Percentiles rank a stretch among this genome's conserved stretches.
These are phyloP conservation scores for Desmodus rotundus DNA, from an alignment of 2,113 vertebrate genomes.

Conservation along the genomic window DNA sequence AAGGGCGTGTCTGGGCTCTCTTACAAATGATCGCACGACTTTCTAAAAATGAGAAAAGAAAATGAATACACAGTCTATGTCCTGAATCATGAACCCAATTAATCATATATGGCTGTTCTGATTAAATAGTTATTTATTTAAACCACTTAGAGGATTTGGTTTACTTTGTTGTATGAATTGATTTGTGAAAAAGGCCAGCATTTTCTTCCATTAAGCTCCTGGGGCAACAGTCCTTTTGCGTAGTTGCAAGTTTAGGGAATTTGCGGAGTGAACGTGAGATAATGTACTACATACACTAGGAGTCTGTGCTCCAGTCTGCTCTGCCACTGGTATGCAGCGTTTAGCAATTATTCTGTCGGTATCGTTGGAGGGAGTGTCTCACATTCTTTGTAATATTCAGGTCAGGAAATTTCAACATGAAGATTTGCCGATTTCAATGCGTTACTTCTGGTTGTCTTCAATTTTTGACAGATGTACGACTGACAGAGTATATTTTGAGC, in stretches of 20 bases:
- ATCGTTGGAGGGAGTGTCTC: not conserved
- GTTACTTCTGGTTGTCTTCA: slow-evolving; percentile 72
- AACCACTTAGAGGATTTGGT: not conserved
- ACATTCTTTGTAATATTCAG: slow-evolving; percentile 78
- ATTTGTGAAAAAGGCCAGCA: not conserved
- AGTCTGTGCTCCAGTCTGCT: not conserved
- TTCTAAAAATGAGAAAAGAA: not conserved
- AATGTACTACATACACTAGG: not conserved
- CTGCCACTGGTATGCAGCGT: not conserved
- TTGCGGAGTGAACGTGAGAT: not conserved
- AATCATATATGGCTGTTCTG: not conserved
- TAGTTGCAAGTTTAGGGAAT: not conserved
- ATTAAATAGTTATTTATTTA: slow-evolving; percentile 3
- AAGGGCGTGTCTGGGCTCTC: not conserved
- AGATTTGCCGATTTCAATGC: slow-evolving; percentile 75
- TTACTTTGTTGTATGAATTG: not conserved
- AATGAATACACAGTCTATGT: not conserved
- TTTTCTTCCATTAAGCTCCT: not conserved
- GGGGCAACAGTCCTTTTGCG: not conserved
- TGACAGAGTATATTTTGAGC: slow-evolving; percentile 67
- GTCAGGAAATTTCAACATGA: slow-evolving; percentile 78
- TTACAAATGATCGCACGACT: not conserved
- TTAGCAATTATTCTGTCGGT: not conserved
- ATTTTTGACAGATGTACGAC: slow-evolving; percentile 71
- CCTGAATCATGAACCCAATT: not conserved